Percentiles rank a stretch among this genome's conserved stretches.
These are phyloP conservation scores for Drosophila aldrichi DNA, from an alignment of 2,888 invertebrate genomes.

Conservation along the genomic window DNA sequence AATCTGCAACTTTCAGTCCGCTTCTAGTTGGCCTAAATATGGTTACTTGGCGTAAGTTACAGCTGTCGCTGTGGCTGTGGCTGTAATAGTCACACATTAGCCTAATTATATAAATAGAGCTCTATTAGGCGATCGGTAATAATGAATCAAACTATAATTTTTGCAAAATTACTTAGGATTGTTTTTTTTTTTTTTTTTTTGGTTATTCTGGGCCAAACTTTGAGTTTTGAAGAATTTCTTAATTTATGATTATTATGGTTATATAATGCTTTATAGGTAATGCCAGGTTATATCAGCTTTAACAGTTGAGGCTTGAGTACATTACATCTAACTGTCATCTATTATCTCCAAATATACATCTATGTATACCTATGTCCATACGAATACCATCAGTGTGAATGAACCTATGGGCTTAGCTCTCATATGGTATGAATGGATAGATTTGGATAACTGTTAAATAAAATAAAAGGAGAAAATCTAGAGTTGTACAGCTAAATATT, in stretches of 20 bases:
- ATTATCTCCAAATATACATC: no score
- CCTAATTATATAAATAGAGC: conserved; percentile 3
- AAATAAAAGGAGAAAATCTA: no score
- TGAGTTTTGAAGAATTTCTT: background rate
- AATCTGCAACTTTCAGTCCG: conserved; percentile 6
- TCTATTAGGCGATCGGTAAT: background rate
- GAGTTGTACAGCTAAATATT: no score
- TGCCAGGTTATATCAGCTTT: background rate
- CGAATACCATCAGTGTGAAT: no score
- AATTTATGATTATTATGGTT: background rate
- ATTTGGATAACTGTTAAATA: no score
- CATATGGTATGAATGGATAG: no score
- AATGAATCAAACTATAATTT: background rate
- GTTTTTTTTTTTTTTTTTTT: background rate
- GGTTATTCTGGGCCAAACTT: background rate
- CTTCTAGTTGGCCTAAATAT: conserved; percentile 13
- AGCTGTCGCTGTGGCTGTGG: background rate
- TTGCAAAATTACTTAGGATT: background rate
- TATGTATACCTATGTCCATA: no score
- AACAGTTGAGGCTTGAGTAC: background rate
- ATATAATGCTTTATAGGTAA: no score
- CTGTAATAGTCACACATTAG: background rate
- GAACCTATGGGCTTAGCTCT: no score
- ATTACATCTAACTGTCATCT: no score
- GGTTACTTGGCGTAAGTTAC: background rate